Base-by-base conservation (phyloP, 2,888 invertebrate species). In the Ormyrus pomaceus region DNA sequence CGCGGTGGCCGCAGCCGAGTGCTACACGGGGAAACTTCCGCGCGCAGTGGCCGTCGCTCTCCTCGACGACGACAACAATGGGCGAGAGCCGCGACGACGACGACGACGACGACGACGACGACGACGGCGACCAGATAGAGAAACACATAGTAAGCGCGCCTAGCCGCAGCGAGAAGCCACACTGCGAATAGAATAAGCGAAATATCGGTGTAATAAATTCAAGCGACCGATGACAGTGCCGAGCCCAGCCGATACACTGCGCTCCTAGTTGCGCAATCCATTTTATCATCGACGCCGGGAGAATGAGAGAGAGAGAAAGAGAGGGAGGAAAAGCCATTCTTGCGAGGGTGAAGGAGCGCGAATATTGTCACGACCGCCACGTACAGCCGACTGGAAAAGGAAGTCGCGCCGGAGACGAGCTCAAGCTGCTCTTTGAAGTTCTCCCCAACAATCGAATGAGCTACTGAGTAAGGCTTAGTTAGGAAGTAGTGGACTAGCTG, bases 161-260 rank as follows among this genome's bases (percentile, higher is more conserved):
- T 19, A 61, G 68, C 59, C 68, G 34, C 66, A 75, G 66, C 50
- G 9, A 62, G 62, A 62, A 75, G 59, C 34, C 50, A 50, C 50
- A 45, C 51, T 50, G n/a, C 8, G 58, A 13, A 34, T 34, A 64
- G 66, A 59, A 75, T 75, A 75, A 59, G 19, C 48, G 58, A 34
- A 55, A 55, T n/a, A 19, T 13, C 13, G 6, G 48, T 13, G 73
- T 73, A 56, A 73, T 73, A 73, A 73, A 73, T 73, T 73, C 48
- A 56, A 72, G 19, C 56, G 19, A 6, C 56, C 56, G 64, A 73
- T 73, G 55, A 65, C 55, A 55, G 64, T 55, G 10, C n/a, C 53
- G 45, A 9, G 34, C 5, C 48, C 4, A n/a, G 53, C 45, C 68
- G 19, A 68, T 53, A 19, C 62, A 64, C 53, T 53, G 64, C n/a